Percentiles rank a stretch among this genome's conserved stretches.
Conservation (phyloP, 2,797 vertebrate species). For the Hoplostethus mediterraneus region DNA sequence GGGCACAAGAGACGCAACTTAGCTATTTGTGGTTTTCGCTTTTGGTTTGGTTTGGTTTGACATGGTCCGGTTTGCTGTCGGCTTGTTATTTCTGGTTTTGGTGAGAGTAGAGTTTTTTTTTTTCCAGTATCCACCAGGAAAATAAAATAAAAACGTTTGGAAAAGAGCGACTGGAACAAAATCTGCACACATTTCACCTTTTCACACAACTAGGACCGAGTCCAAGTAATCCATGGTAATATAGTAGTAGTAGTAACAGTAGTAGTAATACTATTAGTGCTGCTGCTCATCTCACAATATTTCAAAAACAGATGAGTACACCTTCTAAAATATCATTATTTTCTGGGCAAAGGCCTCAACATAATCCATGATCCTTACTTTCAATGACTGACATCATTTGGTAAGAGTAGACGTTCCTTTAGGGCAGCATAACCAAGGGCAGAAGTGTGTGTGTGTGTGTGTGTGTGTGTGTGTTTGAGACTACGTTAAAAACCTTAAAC, state of each 20-base stretch:
- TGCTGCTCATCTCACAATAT: background rate
- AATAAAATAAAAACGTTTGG: background rate
- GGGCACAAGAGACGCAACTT: conserved; percentile 20
- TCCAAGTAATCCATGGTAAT: too few species aligned
- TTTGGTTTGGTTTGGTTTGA: conserved; percentile 12
- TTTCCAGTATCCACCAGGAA: background rate
- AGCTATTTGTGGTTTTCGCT: conserved; percentile 5
- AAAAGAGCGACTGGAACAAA: background rate
- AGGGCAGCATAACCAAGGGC: background rate
- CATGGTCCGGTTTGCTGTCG: background rate
- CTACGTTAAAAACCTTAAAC: conserved; percentile 37
- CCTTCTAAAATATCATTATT: background rate
- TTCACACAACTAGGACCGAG: too few species aligned
- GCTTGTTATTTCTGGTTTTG: conserved; percentile 20
- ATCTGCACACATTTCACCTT: too few species aligned
- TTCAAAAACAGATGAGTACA: background rate
- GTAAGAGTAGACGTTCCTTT: background rate
- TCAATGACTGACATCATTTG: too few species aligned
- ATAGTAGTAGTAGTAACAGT: too few species aligned
- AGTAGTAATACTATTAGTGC: too few species aligned
- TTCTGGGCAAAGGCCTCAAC: background rate
- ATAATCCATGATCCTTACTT: too few species aligned
- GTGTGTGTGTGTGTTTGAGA: background rate
- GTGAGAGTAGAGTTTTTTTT: background rate
- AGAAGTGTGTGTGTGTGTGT: conserved; percentile 11